These are phyloP conservation scores for Drosophila kanekoi DNA, from an alignment of 2,888 invertebrate genomes.

Conservation along the genomic window DNA sequence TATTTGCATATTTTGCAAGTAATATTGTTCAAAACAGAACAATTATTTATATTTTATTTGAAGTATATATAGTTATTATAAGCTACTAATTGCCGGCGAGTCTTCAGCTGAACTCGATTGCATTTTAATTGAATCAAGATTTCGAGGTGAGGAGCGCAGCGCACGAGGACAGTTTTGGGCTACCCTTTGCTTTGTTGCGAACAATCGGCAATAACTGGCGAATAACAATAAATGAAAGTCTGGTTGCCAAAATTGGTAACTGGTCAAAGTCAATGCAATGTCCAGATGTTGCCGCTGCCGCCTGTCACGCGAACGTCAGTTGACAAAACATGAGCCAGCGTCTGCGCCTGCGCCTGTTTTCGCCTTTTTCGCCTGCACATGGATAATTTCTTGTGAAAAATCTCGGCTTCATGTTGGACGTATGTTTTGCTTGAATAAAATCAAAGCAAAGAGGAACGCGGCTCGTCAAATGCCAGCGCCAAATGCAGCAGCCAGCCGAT, in stretches of 20 bases:
- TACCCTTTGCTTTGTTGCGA: constrained; percentile 55
- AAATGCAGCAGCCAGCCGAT: constrained; percentile 61
- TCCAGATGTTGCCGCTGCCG: constrained; percentile 52
- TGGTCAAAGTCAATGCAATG: constrained; percentile 66
- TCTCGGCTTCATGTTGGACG: constrained; percentile 66
- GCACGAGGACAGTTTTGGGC: constrained; percentile 8
- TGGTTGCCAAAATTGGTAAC: constrained; percentile 83
- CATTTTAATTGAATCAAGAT: constrained; percentile 13
- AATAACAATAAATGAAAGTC: constrained; percentile 82
- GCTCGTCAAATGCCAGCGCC: constrained; percentile 66
- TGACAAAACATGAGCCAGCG: constrained; percentile 67
- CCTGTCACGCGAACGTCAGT: constrained; percentile 78
- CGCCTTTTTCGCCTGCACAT: constrained; percentile 62
- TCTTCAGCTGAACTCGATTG: not conserved
- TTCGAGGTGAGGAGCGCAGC: not conserved
- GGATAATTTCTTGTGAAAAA: constrained; percentile 78
- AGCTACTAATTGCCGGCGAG: not conserved
- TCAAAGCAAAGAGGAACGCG: constrained; percentile 68
- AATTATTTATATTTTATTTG: no score
- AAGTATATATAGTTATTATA: not conserved
- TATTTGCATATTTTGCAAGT: no score
- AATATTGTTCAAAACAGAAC: no score
- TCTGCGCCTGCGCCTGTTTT: constrained; percentile 52
- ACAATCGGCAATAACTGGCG: constrained; percentile 25
- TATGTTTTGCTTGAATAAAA: constrained; percentile 58